A percentile compares a stretch with the other conserved stretches of the same genome.
Conservation (phyloP, 37 sponge, comb jelly and placozoan species). For the Spongilla lacustris region DNA sequence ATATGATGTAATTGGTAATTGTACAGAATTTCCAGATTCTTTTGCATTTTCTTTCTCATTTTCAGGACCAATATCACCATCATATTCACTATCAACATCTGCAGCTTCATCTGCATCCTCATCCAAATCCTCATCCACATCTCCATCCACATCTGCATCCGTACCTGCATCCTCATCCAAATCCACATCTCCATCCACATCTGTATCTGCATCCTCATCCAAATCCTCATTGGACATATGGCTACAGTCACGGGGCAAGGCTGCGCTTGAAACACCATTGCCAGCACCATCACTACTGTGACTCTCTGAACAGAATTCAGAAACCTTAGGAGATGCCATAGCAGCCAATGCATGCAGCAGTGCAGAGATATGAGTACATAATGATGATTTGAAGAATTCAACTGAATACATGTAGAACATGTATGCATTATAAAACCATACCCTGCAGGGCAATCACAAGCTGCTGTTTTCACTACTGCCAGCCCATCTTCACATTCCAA, state of each 20-base stretch:
- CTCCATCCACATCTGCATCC: neutral
- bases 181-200: too few species aligned
- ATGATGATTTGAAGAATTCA: conserved; percentile 10
- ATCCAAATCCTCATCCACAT: conserved; percentile 10
- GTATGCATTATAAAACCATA: neutral
- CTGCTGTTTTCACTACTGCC: neutral
- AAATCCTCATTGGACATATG: neutral
- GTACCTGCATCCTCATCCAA: too few species aligned
- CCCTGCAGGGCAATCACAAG: conserved; percentile 15
- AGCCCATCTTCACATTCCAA: neutral
- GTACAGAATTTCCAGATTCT: conserved; percentile 1
- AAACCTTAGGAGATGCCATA: neutral
- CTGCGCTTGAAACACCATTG: conserved; percentile 9
- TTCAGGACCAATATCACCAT: conserved; percentile 8
- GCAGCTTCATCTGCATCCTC: conserved; percentile 15
- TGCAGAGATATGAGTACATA: neutral
- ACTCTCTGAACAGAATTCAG: conserved; percentile 28
- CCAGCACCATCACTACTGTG: conserved; percentile 21
- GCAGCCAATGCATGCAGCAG: neutral
- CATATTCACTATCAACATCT: conserved; percentile 30
- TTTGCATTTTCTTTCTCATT: neutral
- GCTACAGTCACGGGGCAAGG: neutral
- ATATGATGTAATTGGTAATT: conserved; percentile 14
- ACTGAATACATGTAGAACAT: neutral
- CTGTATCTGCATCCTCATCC: too few species aligned